A percentile compares a stretch with the other conserved stretches of the same genome.
phyloP scores from a whole-genome alignment of 2,888 invertebrate genomes.

The Agonopterix subpropinquella region DNA sequence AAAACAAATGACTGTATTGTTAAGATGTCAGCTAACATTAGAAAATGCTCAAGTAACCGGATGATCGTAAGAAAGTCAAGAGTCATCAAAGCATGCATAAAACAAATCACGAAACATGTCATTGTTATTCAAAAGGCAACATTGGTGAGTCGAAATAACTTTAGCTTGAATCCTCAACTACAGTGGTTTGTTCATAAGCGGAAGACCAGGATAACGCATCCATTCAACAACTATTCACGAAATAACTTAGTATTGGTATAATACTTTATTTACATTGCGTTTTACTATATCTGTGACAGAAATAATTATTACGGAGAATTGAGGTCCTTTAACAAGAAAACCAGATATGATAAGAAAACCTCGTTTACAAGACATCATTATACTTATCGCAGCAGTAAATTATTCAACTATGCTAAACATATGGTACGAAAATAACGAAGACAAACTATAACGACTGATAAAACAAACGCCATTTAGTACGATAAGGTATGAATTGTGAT shows the following conservation, averaged over 20 bases:
- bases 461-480: background rate
- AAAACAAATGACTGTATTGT: conserved; percentile 12
- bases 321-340: conserved; percentile 13
- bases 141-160: conserved; percentile 17
- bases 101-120: conserved; percentile 28
- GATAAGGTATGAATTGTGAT: background rate
- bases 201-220: no score
- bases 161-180: conserved; percentile 1
- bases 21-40: no score
- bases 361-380: conserved; percentile 20
- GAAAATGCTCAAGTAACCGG: conserved; percentile 17
- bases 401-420: conserved; percentile 2
- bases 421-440: conserved; percentile 6
- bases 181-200: background rate
- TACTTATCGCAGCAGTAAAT: conserved; percentile 22
- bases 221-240: no score
- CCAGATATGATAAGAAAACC: conserved; percentile 8
- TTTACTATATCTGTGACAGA: no score
- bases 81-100: conserved; percentile 36
- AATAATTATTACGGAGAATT: conserved; percentile 17
- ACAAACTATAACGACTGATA: background rate
- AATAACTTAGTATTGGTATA: no score
- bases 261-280: no score
- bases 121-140: conserved; percentile 43
- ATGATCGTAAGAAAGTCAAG: conserved; percentile 35